A percentile compares a stretch with the other conserved stretches of the same genome.
phyloP scores from a whole-genome alignment of 1,140 invertebrate species.

The Leptinotarsa texana region DNA sequence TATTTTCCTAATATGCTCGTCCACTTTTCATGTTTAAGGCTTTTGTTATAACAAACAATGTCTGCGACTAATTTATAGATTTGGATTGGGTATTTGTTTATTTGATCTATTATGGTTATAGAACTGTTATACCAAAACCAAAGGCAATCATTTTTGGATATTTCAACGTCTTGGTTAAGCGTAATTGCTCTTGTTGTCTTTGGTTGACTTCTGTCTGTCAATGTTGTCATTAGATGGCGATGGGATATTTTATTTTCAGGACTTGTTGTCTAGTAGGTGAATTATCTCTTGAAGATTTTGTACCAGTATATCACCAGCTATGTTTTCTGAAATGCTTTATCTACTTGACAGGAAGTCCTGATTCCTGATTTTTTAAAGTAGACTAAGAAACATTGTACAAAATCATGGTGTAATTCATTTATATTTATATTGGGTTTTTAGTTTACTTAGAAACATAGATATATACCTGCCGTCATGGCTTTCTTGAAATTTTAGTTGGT shows the following conservation, averaged over 20 bases:
- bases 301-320: not conserved
- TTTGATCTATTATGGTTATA: slow-evolving; percentile 31
- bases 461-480: slow-evolving; percentile 15
- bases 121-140: slow-evolving; percentile 28
- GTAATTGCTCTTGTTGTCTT: slow-evolving; percentile 22
- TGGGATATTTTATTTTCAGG: slow-evolving; percentile 26
- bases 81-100: slow-evolving; percentile 44
- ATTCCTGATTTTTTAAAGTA: slow-evolving; percentile 16
- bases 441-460: slow-evolving; percentile 39
- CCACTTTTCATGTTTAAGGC: slow-evolving; percentile 32
- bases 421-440: slow-evolving; percentile 43
- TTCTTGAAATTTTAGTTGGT: not conserved
- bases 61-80: slow-evolving; percentile 43
- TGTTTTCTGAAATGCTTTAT: not conserved
- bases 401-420: slow-evolving; percentile 37
- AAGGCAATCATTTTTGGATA: slow-evolving; percentile 26
- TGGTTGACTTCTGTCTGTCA: slow-evolving; percentile 27
- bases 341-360: not conserved
- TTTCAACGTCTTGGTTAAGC: slow-evolving; percentile 1
- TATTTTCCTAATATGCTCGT: slow-evolving; percentile 27
- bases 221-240: slow-evolving; percentile 36
- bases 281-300: slow-evolving; percentile 7
- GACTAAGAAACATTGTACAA: slow-evolving; percentile 41
- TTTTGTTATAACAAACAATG: slow-evolving; percentile 46
- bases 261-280: not conserved